A percentile compares a stretch with the other conserved stretches of the same genome.
Conservation (phyloP, 2,113 vertebrate genomes). For the Micronisus gabar region DNA sequence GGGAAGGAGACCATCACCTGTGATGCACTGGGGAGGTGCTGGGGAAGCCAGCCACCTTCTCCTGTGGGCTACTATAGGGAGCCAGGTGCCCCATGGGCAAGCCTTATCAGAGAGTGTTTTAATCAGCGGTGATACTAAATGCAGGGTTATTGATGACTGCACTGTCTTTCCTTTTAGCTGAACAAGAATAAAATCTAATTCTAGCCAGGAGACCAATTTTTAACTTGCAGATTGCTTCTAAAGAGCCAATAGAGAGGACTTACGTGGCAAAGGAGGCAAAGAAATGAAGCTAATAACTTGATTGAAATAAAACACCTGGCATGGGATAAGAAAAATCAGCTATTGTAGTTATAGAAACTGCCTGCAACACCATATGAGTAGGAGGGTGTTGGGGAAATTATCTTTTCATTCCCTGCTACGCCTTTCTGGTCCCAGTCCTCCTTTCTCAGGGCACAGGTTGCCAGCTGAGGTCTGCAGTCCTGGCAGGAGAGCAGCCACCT, state of each 20-base stretch:
- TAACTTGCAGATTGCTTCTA: not conserved
- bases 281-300: constrained; percentile 15
- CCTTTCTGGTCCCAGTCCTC: not conserved
- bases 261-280: not conserved
- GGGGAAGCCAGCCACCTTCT: not conserved
- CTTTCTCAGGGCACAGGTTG: not conserved
- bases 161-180: not conserved
- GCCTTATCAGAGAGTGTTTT: not conserved
- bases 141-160: not conserved
- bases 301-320: constrained; percentile 31
- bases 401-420: not conserved
- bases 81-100: not conserved
- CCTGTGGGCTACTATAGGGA: not conserved
- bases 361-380: not conserved
- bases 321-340: not conserved
- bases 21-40: not conserved
- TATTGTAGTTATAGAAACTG: not conserved
- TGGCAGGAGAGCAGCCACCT: not conserved
- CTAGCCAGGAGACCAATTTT: constrained; percentile 16
- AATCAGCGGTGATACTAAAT: not conserved
- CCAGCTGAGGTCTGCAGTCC: not conserved
- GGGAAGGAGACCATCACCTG: fast-evolving
- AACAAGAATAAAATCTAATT: constrained; percentile 11
- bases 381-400: not conserved
- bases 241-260: constrained; percentile 14